phyloP scores from a whole-genome alignment of 2,888 invertebrate species.

The Drosophila leonis region DNA sequence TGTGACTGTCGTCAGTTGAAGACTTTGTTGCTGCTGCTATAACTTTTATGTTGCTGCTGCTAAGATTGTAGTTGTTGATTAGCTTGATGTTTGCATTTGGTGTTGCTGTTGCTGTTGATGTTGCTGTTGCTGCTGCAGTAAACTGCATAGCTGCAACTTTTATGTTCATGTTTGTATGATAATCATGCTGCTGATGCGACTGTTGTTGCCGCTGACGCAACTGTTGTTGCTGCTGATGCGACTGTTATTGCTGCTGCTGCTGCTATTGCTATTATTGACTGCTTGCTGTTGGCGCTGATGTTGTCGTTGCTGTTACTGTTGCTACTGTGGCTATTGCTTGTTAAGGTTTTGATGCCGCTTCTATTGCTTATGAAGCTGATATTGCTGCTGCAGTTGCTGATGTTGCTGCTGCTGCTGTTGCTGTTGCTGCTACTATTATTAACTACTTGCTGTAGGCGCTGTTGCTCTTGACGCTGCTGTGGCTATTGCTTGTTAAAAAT shows the following conservation, averaged over 20 bases:
- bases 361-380: not conserved
- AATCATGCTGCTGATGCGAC: not conserved
- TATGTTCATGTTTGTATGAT: not conserved
- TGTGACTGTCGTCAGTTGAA: no score
- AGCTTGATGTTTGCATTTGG: not conserved
- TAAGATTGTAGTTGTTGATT: not conserved
- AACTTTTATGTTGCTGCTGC: not conserved
- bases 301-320: not conserved
- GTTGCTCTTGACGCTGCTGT: not conserved
- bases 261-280: no score
- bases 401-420: not conserved
- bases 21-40: not conserved
- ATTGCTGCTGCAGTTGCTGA: not conserved
- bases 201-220: not conserved
- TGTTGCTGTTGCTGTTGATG: constrained; percentile 1
- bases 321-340: not conserved
- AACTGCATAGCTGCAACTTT: not conserved
- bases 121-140: not conserved
- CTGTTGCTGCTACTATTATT: no score
- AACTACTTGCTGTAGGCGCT: not conserved
- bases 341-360: not conserved
- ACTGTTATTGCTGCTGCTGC: no score
- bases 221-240: no score
- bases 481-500: not conserved
- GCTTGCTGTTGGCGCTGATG: no score